Base-by-base conservation (phyloP, 2,888 invertebrate genomes). In the Ellobium chinense region DNA sequence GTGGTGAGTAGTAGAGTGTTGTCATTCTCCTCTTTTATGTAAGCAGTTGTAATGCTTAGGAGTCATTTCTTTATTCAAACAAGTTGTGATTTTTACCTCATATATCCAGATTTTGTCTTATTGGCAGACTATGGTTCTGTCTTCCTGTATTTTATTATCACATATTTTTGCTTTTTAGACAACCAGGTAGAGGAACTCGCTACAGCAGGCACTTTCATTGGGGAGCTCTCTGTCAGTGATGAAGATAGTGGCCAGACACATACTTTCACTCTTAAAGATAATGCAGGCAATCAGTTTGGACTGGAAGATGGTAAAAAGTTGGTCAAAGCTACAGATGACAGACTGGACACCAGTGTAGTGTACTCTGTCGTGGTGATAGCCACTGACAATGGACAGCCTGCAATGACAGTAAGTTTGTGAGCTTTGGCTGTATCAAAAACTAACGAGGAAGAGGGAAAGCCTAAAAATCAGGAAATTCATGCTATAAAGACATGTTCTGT, bases 181-280 rank as follows among this genome's bases (percentile, higher is more conserved):
- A 81, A 82, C 63, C 81, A 82, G 58, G 69, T 87, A 14, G 79
- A 77, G 31, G 78, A 82, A 21, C 56, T 66, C 12, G 83, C 85
- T 7, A 14, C 78, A 2, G 29, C 73, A 54, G 87, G 83, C 12
- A 85, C 84, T 1, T 27, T 60, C 5, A 81, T 88, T 29, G 88
- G 88, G 21, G 37, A n/a, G 7, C 56, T 87, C 27, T 77, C 80
- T 3, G 86, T 86, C 1, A 75, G 63, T n/a, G 88, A 88, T 77
- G 86, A 87, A 36, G 87, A 88, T 72, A 63, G 2, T n/a, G 75
- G 63, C 1, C 88, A 88, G 68, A 70, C 62, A 14, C 85, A 86
- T 39, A 74, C 72, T 7, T 87, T 85, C 77, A 66, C 75, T 31
- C 68, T 87, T 39, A 58, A 82, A 7, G 78, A 83, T 27, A 83